Conservation (phyloP, 2,888 invertebrate species). For the Drosophila mettleri region DNA sequence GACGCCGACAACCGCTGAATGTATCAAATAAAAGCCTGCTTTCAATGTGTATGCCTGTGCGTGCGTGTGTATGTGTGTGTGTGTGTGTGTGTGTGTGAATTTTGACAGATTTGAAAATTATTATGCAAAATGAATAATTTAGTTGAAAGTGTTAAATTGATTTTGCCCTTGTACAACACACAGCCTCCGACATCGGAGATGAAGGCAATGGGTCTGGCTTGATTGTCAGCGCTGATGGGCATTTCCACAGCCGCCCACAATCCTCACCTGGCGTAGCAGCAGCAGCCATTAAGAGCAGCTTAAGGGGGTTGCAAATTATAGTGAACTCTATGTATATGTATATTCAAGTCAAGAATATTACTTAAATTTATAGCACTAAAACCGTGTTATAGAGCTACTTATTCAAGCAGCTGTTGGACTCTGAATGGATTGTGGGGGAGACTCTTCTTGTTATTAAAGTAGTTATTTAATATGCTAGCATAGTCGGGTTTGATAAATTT, state of each 20-base stretch:
- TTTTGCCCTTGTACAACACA: slow-evolving; percentile 74
- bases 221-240: slow-evolving; percentile 55
- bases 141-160: slow-evolving; percentile 83
- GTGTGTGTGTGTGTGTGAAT: slow-evolving; percentile 56
- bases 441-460: slow-evolving; percentile 21
- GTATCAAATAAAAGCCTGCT: slow-evolving; percentile 61
- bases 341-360: slow-evolving; percentile 27
- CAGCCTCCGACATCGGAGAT: slow-evolving; percentile 43
- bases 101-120: slow-evolving; percentile 83
- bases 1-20: slow-evolving; percentile 69
- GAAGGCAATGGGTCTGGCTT: slow-evolving; percentile 54
- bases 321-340: slow-evolving; percentile 31
- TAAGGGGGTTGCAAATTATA: slow-evolving; percentile 33
- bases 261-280: slow-evolving; percentile 51
- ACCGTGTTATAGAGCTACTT: slow-evolving; percentile 30
- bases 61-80: slow-evolving; percentile 11
- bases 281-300: slow-evolving; percentile 61
- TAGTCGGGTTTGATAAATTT: background rate
- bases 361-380: slow-evolving; percentile 24
- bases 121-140: slow-evolving; percentile 83
- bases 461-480: slow-evolving; percentile 14
- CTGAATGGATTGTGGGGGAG: too few relatives aligned
- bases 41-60: slow-evolving; percentile 33
- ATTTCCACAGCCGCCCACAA: slow-evolving; percentile 31
- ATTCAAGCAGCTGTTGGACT: background rate